Evolutionary conservation across 2,888 invertebrate genomes (phyloP), one percentile per base, ranked within the genome.

Genomic region (Tetropium fuscum): DNA sequence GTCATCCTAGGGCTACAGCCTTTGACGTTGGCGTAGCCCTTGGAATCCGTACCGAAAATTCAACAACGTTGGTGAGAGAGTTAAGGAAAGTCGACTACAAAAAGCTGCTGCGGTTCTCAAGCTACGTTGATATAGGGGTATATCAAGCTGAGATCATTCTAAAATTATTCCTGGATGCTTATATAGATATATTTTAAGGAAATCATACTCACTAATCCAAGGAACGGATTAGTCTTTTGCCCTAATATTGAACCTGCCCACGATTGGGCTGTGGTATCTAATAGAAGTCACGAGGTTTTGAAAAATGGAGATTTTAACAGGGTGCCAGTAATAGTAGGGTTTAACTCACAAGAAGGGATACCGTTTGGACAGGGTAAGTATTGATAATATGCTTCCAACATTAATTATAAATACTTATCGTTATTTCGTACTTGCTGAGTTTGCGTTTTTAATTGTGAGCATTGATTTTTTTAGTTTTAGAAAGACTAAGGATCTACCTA

Each of bases 241-340:
- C 68, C 71, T 5, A 49, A 59, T 8, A 20, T 57, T 2, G 73
- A 73, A 63, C 58, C 62, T 2, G 38, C 56, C 15, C 57, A 56
- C 34, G 36, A 58, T 0, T 64, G 40, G 6, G 64, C 68, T 10
- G 60, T 70, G 19, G 15, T 69, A 0, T 60, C 62, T 2, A 43
- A 56, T 5, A 62, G 63, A 30, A 66, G 62, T 22, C 59, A 69
- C 18, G 60, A 66, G 40, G n/a, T 41, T 4, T 16, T 73, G 1
- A 38, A 44, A 16, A 40, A 36, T 6, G 73, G 73, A 13, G 19
- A 63, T 16, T 66, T 71, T 25, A 40, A 38, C 15, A 43, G 53
- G 53, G 66, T 85, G 25, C 85, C 85, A 2, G 67, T 84, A 0
- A 83, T 86, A 81, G 83, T 86, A 2, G 86, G 86, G 5, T 85